Conservation (phyloP, 2,113 vertebrate genomes). For the Antechinus flavipes region DNA sequence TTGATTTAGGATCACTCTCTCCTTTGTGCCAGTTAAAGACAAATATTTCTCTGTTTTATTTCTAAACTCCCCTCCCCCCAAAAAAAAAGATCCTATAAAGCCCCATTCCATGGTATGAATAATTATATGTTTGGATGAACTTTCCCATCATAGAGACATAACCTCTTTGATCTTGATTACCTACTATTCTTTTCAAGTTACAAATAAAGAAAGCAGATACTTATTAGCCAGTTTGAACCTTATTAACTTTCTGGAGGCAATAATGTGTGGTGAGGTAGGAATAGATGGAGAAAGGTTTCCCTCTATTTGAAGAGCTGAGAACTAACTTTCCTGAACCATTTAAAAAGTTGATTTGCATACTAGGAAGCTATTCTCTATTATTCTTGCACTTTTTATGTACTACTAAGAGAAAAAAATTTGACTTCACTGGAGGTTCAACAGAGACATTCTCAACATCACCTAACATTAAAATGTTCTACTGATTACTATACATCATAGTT, state of each 20-base stretch:
- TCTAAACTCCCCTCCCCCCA: not conserved
- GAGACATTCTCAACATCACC: not conserved
- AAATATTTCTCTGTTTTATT: not conserved
- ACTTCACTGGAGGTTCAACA: not conserved
- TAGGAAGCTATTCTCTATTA: not conserved
- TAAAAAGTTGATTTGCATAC: not conserved
- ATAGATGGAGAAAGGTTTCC: not conserved
- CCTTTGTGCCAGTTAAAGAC: not conserved
- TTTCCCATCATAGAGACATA: not conserved
- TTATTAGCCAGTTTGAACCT: not conserved
- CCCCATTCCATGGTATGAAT: not conserved
- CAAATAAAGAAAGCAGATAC: not conserved
- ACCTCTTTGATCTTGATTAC: not conserved
- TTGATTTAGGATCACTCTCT: not conserved
- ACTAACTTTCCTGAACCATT: not conserved
- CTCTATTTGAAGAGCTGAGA: slow-evolving; percentile 12
- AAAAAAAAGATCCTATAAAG: not conserved
- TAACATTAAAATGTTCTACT: slow-evolving; percentile 10
- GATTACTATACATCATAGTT: not conserved
- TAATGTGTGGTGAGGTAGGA: not conserved
- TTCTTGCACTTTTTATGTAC: slow-evolving; percentile 12
- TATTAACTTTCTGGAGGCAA: slow-evolving; percentile 14
- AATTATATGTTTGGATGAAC: not conserved
- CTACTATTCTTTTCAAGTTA: not conserved
- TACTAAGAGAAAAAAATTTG: slow-evolving; percentile 4